Base-by-base conservation (phyloP, 2,888 invertebrate species). In the Cyrtodaria siliqua region DNA sequence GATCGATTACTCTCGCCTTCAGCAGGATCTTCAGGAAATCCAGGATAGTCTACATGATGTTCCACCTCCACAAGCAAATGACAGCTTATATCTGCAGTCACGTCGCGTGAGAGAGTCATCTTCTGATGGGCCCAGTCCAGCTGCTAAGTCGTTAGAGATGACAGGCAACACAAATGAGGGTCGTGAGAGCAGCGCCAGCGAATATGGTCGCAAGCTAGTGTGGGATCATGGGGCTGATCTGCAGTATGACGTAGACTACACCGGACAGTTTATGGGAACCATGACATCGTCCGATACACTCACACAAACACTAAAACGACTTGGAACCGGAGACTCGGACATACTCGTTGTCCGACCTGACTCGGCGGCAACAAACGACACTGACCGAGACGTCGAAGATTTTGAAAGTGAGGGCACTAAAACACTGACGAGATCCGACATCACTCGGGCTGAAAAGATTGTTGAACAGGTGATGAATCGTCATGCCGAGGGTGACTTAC, bases 1-100 rank as follows among this genome's bases (percentile, higher is more conserved):
- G 8, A 79, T 90, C 38, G 89, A 89, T 64, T 90, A 87, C 57
- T 81, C 81, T 1, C 64, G 74, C 33, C 78, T 92, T 26, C 90
- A 90, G 26, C 74, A 70, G 55, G 92, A 92, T 63, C 82, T 92
- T n/a, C 88, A 91, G 60, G 90, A 90, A 63, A 91, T 92, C 29
- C 89, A 91, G 72, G 84, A 86, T 53, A 87, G 86, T 70, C 79
- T 91, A 24, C 82, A 85, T 53, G 78, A 82, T 72, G 72, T 71
- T 14, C 78, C 82, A 0, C 50, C 42, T 60, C 49, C 77, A 4
- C 63, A 44, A 26, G 77, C 82, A 9, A 71, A 75, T 55, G 79
- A 79, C 29, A 79, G 79, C 27, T 64, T 76, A 12, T 49, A 73
- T 56, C 26, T 72, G 26, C 75, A 66, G 38, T 50, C 62, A 16